phyloP scores from a whole-genome alignment of 64 coral and sea anemone genomes.

The Montipora efflorescens region DNA sequence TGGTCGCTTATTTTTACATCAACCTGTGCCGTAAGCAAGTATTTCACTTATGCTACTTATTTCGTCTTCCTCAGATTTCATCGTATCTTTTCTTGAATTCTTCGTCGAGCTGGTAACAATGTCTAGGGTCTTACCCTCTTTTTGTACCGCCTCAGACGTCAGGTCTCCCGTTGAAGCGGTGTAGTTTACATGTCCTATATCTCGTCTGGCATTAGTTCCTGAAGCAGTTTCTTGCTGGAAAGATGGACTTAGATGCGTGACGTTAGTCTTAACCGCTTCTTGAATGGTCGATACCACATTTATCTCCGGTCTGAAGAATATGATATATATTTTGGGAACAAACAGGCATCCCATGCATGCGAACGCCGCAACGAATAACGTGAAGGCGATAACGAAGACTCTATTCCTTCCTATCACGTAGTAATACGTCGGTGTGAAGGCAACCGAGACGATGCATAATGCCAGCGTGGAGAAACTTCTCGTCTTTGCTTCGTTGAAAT shows the following conservation, averaged over 20 bases:
- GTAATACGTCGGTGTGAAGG: slow-evolving; percentile 91
- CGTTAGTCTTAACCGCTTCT: not conserved
- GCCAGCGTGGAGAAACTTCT: slow-evolving; percentile 90
- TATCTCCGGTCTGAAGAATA: slow-evolving; percentile 66
- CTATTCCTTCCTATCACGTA: slow-evolving; percentile 85
- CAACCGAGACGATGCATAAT: slow-evolving; percentile 87
- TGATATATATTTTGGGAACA: slow-evolving; percentile 87
- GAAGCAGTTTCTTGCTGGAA: not conserved
- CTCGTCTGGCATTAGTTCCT: not conserved
- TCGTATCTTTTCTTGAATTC: not conserved
- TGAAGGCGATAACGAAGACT: slow-evolving; percentile 79
- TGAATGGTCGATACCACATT: slow-evolving; percentile 30
- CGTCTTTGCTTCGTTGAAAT: slow-evolving; percentile 89
- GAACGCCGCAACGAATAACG: slow-evolving; percentile 79
- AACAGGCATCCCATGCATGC: slow-evolving; percentile 85
- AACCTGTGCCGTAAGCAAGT: not conserved
- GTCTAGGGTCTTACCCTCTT: not conserved
- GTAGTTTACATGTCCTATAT: slow-evolving; percentile 4
- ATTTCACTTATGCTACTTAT: slow-evolving; percentile 47
- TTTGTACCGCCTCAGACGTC: not conserved
- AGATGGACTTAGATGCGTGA: not conserved
- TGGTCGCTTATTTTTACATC: too few relatives aligned
- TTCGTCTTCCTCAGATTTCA: not conserved
- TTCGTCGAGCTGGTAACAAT: not conserved
- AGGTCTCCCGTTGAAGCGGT: not conserved